Evolutionary conservation across 2,113 vertebrate genomes (phyloP).

Genomic region (Trichomycterus rosablanca): DNA sequence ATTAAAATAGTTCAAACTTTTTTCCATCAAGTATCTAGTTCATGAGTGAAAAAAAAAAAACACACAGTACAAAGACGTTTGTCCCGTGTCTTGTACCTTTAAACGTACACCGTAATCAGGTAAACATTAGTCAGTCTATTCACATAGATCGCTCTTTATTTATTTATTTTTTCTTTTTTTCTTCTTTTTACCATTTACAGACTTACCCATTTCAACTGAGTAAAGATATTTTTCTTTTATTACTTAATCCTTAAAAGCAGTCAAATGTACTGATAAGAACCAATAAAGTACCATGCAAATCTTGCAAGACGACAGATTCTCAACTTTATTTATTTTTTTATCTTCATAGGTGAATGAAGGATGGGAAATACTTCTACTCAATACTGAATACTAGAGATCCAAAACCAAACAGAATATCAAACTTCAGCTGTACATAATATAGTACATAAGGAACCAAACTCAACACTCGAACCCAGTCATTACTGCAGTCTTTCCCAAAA

Average conservation of each 20-base stretch:
- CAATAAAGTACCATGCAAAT: constrained; percentile 79
- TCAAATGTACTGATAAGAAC: constrained; percentile 74
- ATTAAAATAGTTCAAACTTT: constrained; percentile 83
- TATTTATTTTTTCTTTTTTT: constrained; percentile 8
- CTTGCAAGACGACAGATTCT: constrained; percentile 81
- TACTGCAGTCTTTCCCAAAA: too few species aligned
- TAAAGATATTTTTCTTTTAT: constrained; percentile 61
- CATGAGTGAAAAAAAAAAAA: constrained; percentile 69
- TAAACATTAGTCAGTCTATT: constrained; percentile 59
- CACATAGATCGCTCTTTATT: constrained; percentile 45
- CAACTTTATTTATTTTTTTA: constrained; percentile 72
- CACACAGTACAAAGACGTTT: constrained; percentile 67
- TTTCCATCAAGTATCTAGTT: constrained; percentile 78
- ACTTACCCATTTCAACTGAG: constrained; percentile 60
- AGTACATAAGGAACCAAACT: constrained; percentile 68
- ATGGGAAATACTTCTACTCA: constrained; percentile 71
- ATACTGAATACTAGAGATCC: constrained; percentile 74
- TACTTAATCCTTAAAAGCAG: constrained; percentile 65
- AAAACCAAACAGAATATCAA: constrained; percentile 70
- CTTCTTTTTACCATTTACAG: constrained; percentile 44
- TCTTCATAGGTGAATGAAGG: constrained; percentile 69
- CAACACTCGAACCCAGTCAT: constrained; percentile 54
- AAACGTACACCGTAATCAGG: constrained; percentile 57
- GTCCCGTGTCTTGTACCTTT: constrained; percentile 46
- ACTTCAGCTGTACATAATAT: constrained; percentile 73